Evolutionary conservation across 2,113 vertebrate genomes (phyloP), one percentile per base, ranked within the genome.

Genomic region (Struthidea cinerea): DNA sequence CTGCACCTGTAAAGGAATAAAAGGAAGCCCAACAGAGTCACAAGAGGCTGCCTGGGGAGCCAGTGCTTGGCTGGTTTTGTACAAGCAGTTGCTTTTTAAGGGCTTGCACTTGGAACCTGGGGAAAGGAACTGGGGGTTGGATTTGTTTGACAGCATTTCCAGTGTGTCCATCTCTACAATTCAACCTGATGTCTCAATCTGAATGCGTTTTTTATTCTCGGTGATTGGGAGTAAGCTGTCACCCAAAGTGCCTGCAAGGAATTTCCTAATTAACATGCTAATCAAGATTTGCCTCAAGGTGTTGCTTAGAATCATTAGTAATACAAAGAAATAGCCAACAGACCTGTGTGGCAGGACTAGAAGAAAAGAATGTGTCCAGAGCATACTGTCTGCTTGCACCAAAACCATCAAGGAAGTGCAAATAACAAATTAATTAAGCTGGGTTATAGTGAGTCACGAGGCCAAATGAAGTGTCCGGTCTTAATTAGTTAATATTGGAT

Each of bases 241-340:
- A 79, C 49, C 61, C 61, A 23, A 65, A 82, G 60, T 55, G 61
- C 65, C 90, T 82, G 73, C 33, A 73, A 84, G 57, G 61, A 95
- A 65, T 89, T 91, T 94, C 35, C 68, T 91, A 73, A 96, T 95
- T 95, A 91, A 79, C 89, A 84, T 52, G 33, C 86, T 96, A 92
- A 97, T 91, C 78, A 75, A 94, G 75, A 70, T 86, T 95, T 4
- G 4, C 84, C 87, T 96, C 68, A 76, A 96, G 91, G 87, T 96
- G 89, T 94, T 95, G 87, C 87, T 95, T 90, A 86, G 87, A 86
- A 26, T 88, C 76, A 76, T 94, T 86, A 87, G 49, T 61, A 96
- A 90, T 59, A 93, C 76, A 89, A 92, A 93, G 75, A 85, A 92
- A 56, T 55, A 87, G 55, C 69, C 73, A 83, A 42, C 39, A 84